Evolutionary conservation across 2,888 invertebrate species (phyloP).

Genomic region (Conops quadrifasciatus): DNA sequence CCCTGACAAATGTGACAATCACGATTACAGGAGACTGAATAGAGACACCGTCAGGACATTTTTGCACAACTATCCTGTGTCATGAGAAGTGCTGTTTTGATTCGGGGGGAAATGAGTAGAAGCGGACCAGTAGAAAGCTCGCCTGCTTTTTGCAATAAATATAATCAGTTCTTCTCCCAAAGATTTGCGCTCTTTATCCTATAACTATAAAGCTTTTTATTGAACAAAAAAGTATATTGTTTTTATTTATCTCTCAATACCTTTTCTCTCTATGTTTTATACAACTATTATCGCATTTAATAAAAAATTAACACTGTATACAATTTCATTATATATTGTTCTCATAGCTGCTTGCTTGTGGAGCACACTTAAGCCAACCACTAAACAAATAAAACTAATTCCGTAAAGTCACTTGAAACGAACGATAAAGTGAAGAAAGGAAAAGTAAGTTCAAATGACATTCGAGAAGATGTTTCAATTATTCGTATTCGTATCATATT

Average conservation of each 20-base stretch:
- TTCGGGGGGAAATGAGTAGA: too few relatives aligned
- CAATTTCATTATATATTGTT: conserved; percentile 41
- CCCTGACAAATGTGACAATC: too few relatives aligned
- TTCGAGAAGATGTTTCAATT: conserved; percentile 18
- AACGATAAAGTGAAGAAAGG: conserved; percentile 30
- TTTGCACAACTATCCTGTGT: too few relatives aligned
- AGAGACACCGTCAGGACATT: too few relatives aligned
- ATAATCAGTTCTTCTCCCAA: too few relatives aligned
- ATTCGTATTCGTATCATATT: neutral
- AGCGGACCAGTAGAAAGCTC: too few relatives aligned
- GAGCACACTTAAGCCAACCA: conserved; percentile 54
- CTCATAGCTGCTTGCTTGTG: conserved; percentile 66
- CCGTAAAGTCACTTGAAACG: conserved; percentile 29
- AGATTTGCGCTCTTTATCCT: too few relatives aligned
- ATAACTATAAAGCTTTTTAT: too few relatives aligned
- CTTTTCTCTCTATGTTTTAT: neutral
- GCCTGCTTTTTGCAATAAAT: too few relatives aligned
- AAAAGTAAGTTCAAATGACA: conserved; percentile 31
- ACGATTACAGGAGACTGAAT: too few relatives aligned
- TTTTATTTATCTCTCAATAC: neutral
- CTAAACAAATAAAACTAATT: conserved; percentile 32
- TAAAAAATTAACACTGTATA: conserved; percentile 22
- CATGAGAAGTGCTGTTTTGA: too few relatives aligned
- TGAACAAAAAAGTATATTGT: too few relatives aligned
- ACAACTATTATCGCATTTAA: neutral